phyloP scores from a whole-genome alignment of 2,797 vertebrate genomes.

The Anisognathus igniventris region DNA sequence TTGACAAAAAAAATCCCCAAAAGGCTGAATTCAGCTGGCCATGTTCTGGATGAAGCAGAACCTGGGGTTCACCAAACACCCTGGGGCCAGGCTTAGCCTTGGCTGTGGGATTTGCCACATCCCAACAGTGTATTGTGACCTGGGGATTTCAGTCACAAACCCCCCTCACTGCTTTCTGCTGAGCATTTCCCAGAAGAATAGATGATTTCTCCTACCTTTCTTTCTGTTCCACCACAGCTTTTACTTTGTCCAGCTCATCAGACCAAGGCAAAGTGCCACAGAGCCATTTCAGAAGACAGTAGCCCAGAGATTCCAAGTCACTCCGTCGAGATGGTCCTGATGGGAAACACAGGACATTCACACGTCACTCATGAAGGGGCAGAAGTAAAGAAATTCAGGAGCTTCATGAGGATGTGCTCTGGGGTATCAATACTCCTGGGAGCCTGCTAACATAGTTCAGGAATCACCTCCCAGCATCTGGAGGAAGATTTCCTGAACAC shows the following conservation, averaged over 20 bases:
- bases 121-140: neutral
- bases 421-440: neutral
- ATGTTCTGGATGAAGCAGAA: neutral
- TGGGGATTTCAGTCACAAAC: neutral
- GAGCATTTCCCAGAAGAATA: neutral
- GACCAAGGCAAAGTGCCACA: conserved; percentile 86
- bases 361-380: neutral
- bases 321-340: conserved; percentile 90
- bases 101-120: neutral
- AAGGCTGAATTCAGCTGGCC: neutral
- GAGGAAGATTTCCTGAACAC: neutral
- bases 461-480: neutral
- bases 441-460: neutral
- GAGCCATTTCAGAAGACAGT: conserved; percentile 90
- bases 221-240: conserved; percentile 79
- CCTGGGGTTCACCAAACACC: neutral
- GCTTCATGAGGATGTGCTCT: neutral
- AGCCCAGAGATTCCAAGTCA: conserved; percentile 91
- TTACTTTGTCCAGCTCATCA: conserved; percentile 53
- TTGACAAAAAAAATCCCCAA: neutral
- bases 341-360: neutral
- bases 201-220: conserved; percentile 70
- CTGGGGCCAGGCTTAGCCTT: neutral
- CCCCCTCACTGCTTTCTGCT: neutral
- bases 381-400: neutral